These are phyloP conservation scores for Chorisops tibialis DNA, from an alignment of 2,888 invertebrate species.

Conservation along the genomic window DNA sequence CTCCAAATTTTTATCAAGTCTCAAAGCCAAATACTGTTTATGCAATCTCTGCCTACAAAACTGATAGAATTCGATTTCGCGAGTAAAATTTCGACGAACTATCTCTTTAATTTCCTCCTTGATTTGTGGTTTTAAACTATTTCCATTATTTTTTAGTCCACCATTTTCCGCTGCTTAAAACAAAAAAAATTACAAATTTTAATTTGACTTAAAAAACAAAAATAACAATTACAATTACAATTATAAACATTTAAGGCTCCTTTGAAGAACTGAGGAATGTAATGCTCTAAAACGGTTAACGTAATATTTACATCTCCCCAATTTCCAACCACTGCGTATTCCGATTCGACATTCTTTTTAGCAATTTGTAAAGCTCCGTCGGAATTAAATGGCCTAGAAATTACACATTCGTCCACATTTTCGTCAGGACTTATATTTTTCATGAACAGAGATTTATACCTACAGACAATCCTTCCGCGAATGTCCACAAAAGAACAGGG, in stretches of 20 bases:
- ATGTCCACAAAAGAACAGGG: constrained; percentile 86
- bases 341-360: constrained; percentile 76
- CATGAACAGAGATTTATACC: constrained; percentile 51
- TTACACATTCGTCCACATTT: neutral
- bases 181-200: constrained; percentile 4
- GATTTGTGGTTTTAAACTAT: constrained; percentile 80
- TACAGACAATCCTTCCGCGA: constrained; percentile 71
- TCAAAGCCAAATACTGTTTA: constrained; percentile 65
- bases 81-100: constrained; percentile 76
- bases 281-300: constrained; percentile 72
- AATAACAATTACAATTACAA: constrained; percentile 59
- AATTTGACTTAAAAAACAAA: neutral
- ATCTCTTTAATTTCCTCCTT: constrained; percentile 77
- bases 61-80: constrained; percentile 85
- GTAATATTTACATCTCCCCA: constrained; percentile 80
- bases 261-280: constrained; percentile 73
- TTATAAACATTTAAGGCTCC: constrained; percentile 71
- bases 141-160: constrained; percentile 61
- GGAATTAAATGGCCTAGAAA: constrained; percentile 76
- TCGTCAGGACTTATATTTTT: neutral
- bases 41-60: constrained; percentile 81
- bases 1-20: neutral
- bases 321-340: constrained; percentile 81
- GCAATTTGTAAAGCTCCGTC: constrained; percentile 76
- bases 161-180: constrained; percentile 11